Base-by-base conservation (phyloP, 2,888 invertebrate species). In the Heliothis peltigera region DNA sequence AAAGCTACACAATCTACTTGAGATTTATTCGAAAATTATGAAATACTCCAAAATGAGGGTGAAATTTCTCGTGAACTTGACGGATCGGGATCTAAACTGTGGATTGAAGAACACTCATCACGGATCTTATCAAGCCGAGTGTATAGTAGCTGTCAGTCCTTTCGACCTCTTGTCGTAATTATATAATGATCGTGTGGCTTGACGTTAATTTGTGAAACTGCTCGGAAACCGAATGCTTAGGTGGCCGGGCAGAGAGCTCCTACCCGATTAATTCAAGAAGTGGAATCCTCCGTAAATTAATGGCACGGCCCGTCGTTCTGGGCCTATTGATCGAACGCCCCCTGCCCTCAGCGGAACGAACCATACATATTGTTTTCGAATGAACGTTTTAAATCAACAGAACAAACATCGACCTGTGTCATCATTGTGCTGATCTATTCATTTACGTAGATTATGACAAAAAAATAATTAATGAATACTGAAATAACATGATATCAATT, bases 161-260 rank as follows among this genome's bases (percentile, higher is more conserved):
- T 80, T 80, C 75, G 79, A 81, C 77, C 81, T 79, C 79, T 80
- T 80, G 79, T 74, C 80, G 82, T 84, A 84, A 87, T 88, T 86
- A 85, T 87, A 88, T 89, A 89, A 87, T 86, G 84, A 88, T 87
- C 84, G 82, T 84, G 85, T 84, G 82, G 86, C 83, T 87, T 87
- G 88, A 89, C 87, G 90, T 91, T 91, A 91, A 92, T 91, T 92
- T 91, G 91, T 89, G 91, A 91, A 92, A 89, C 91, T 91, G 89
- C 89, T 89, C 85, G 89, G 90, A 90, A 90, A 90, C 87, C 90
- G 85, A 87, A 88, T 87, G 89, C 88, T 91, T 91, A 89, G 87
- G 85, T 85, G 79, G 85, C 83, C 81, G 83, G 81, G 77, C 81
- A 83, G 84, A 84, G 84, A 84, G 85, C 81, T 85, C 85, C 83